Percentiles rank a stretch among this genome's conserved stretches.
phyloP scores from a whole-genome alignment of 30 jellyfish, hydroid and myxozoan genomes.

The Haliclystus octoradiatus region DNA sequence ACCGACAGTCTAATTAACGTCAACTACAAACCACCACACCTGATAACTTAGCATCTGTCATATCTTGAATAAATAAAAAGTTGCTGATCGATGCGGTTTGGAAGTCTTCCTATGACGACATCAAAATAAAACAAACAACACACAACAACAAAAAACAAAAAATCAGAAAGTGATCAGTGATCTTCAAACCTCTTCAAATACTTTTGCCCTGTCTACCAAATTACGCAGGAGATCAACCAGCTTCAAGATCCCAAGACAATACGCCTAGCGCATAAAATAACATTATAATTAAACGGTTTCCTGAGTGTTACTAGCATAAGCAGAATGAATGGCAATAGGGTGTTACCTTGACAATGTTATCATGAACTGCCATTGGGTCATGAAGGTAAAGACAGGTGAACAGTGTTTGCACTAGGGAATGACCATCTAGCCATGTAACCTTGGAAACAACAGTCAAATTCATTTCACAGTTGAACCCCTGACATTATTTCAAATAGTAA shows the following conservation, averaged over 20 bases:
- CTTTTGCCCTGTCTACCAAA: conserved; percentile 65
- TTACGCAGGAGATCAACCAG: conserved; percentile 65
- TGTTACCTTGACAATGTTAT: conserved; percentile 64
- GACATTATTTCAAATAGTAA: no score
- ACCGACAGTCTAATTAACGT: no score
- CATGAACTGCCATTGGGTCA: conserved; percentile 57
- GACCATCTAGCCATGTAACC: conserved; percentile 92
- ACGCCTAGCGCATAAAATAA: no score
- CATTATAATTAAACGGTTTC: no score
- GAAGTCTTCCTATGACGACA: conserved; percentile 50
- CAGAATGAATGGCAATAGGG: no score
- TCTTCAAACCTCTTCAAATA: conserved; percentile 55
- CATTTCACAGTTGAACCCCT: no score
- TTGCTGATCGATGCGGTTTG: conserved; percentile 27
- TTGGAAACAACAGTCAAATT: no score
- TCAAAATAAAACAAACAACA: not conserved
- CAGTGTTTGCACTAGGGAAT: conserved; percentile 72
- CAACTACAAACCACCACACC: no score
- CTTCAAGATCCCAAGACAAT: conserved; percentile 41
- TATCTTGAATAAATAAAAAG: not conserved
- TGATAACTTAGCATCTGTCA: not conserved
- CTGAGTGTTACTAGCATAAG: no score
- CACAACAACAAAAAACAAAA: not conserved
- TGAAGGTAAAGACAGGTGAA: conserved; percentile 66
- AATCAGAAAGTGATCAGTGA: not conserved